Conservation (phyloP, 2,888 invertebrate species). For the Agrochola macilenta region DNA sequence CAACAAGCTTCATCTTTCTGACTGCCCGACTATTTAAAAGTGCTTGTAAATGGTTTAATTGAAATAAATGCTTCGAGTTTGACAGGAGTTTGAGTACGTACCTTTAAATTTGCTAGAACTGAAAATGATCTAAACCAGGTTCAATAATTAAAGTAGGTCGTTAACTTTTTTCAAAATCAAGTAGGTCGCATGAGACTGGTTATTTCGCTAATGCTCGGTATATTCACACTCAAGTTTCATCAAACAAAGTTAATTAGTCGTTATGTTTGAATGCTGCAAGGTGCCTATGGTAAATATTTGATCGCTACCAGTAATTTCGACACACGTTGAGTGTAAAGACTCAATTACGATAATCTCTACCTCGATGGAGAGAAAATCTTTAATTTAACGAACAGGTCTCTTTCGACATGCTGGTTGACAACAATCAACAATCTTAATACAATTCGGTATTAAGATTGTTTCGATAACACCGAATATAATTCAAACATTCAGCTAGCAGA, state of each 20-base stretch:
- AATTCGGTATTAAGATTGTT: neutral
- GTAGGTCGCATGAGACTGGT: neutral
- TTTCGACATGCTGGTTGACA: neutral
- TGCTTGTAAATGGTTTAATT: neutral
- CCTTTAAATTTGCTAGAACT: neutral
- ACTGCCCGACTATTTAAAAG: neutral
- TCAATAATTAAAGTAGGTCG: neutral
- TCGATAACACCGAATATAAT: neutral
- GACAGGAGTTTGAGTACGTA: neutral
- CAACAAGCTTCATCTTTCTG: neutral
- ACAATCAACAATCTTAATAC: too few species aligned
- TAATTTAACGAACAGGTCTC: conserved; percentile 3
- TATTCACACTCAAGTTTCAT: conserved; percentile 18
- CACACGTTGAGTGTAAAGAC: conserved; percentile 8
- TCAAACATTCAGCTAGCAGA: neutral
- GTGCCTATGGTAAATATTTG: conserved; percentile 40
- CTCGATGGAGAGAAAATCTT: neutral
- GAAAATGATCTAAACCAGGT: neutral
- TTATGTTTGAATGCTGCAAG: conserved; percentile 17
- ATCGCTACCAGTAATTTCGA: conserved; percentile 13
- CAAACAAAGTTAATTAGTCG: conserved; percentile 27
- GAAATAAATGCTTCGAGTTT: neutral
- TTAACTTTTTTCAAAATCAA: neutral
- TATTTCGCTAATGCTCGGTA: conserved; percentile 11
- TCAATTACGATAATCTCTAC: conserved; percentile 23